Percentiles rank a stretch among this genome's conserved stretches.
phyloP scores from a whole-genome alignment of 2,888 invertebrate genomes.

The Myopa tessellatipennis region DNA sequence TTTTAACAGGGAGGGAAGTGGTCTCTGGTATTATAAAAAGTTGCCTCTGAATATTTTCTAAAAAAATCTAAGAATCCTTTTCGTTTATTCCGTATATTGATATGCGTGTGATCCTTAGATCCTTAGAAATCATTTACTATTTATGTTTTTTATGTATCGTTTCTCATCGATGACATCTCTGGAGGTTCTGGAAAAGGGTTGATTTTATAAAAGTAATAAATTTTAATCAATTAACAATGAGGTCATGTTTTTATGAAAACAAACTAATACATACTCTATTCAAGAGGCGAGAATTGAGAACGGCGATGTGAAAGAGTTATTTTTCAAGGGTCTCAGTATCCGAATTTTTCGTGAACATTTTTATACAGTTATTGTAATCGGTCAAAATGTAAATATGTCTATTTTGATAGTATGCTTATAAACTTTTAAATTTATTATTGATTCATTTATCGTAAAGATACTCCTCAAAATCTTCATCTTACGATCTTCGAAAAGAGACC shows the following conservation, averaged over 20 bases:
- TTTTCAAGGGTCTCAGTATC: background rate
- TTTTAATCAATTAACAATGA: slow-evolving; percentile 15
- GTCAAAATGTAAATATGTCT: background rate
- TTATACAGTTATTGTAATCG: background rate
- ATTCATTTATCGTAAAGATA: background rate
- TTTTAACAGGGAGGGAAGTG: too few relatives aligned
- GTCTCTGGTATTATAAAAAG: too few relatives aligned
- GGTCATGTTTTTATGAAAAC: background rate
- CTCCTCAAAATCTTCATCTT: too few relatives aligned
- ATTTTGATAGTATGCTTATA: background rate
- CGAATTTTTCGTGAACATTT: background rate
- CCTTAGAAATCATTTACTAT: too few relatives aligned
- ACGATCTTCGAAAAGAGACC: too few relatives aligned
- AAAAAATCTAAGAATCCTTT: too few relatives aligned
- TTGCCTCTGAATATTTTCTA: too few relatives aligned
- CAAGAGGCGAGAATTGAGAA: background rate
- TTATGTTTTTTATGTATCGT: background rate
- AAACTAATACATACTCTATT: background rate
- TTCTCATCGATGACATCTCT: background rate
- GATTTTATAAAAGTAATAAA: background rate
- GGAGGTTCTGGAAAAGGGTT: background rate
- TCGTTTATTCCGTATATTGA: too few relatives aligned
- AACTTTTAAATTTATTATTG: background rate
- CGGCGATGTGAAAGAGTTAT: background rate
- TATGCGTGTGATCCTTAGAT: too few relatives aligned